Conservation (phyloP, 2,888 invertebrate species). For the Eustalomyia histrio region DNA sequence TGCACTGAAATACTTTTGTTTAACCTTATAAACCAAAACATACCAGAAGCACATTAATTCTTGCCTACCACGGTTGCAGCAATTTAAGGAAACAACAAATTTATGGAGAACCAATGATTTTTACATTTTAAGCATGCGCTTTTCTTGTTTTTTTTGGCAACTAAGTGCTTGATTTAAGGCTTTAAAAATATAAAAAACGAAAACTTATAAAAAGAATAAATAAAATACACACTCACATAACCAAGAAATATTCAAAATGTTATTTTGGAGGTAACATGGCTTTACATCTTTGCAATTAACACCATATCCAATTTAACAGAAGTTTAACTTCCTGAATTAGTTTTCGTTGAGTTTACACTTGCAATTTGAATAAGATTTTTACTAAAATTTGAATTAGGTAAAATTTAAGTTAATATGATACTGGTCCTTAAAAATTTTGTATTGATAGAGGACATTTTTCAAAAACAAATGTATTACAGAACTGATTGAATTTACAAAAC, state of each 20-base stretch:
- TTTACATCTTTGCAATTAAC: background rate
- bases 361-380: too few species aligned
- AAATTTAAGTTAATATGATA: too few species aligned
- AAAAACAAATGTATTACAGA: too few species aligned
- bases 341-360: too few species aligned
- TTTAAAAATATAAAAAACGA: conserved; percentile 10
- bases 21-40: conserved; percentile 13
- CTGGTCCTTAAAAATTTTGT: too few species aligned
- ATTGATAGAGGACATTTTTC: too few species aligned
- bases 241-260: background rate
- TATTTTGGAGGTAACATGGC: background rate
- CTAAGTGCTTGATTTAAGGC: background rate
- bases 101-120: background rate
- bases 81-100: background rate
- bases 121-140: conserved; percentile 3
- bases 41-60: background rate
- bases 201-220: background rate
- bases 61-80: background rate
- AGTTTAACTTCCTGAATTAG: too few species aligned
- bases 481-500: too few species aligned
- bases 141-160: background rate
- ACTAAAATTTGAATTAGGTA: too few species aligned
- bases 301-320: background rate
- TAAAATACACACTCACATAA: background rate
- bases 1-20: conserved; percentile 13